Base-by-base conservation (phyloP, 1,140 invertebrate genomes). In the Scaptomyza pallida region DNA sequence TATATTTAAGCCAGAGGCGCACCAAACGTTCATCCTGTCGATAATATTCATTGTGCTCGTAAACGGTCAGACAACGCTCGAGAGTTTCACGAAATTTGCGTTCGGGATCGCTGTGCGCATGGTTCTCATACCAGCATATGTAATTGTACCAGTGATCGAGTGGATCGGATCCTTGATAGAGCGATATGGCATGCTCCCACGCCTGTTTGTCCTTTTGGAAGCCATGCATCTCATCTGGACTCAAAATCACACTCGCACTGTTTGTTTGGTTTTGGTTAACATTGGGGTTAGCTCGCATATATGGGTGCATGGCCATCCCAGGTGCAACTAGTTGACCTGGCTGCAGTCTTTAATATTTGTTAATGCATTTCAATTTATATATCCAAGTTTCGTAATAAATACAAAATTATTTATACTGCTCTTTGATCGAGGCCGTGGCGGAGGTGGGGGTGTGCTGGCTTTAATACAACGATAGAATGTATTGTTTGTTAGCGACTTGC, bases 1-100 rank as follows among this genome's bases (percentile, higher is more conserved):
- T 97, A 94, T 96, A 97, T 94, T 97, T 98, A 15, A 98, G 95
- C 95, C 97, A 97, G 17, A 97, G 92, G 78, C 96, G 94, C 68
- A 97, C 94, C 90, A 96, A 95, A 91, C 97, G 93, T 44, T 94
- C 92, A 91, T 98, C 97, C 93, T 98, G 96, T 82, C 93, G 94
- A 90, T 98, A 98, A 73, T 94, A 93, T 17, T 94, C 92, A 90
- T 96, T 94, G 92, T 96, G 95, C 91, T 96, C 96, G 92, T 97
- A 98, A 70, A 93, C 92, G 16, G 93, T 92, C 41, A 98, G 93
- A 89, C 97, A 98, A 52, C 96, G 94, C 88, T 97, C 95, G 8
- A 98, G 92, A 23, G 97, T 92, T 72, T 94, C 94, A 30, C 93
- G 92, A 70, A 97, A 93, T 64, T 96, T 95, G 16, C 95, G 94